Evolutionary conservation across 1,140 invertebrate genomes (phyloP).

Genomic region (Lycorma delicatula): DNA sequence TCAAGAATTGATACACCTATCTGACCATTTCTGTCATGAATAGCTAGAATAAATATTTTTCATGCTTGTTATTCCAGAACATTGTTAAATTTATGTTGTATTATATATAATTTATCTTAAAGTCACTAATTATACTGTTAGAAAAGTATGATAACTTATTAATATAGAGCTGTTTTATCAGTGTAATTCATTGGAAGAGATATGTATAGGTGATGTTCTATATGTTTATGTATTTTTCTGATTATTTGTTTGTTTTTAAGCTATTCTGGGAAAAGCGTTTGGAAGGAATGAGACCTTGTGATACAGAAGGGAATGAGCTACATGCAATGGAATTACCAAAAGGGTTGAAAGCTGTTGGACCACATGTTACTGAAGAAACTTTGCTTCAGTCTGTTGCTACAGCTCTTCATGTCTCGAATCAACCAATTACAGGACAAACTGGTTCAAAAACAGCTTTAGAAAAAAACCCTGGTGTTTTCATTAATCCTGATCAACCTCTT

Average conservation of each 20-base stretch:
- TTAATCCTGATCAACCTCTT: slow-evolving; percentile 94
- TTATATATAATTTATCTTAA: no score
- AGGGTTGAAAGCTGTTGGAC: slow-evolving; percentile 81
- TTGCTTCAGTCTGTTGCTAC: slow-evolving; percentile 85
- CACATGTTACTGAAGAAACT: slow-evolving; percentile 84
- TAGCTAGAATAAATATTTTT: no score
- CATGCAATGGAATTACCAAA: slow-evolving; percentile 75
- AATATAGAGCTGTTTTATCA: no score
- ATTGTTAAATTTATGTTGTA: no score
- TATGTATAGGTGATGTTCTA: no score
- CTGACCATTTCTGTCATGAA: no score
- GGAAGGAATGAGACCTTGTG: slow-evolving; percentile 79
- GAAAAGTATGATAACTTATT: no score
- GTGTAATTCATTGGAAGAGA: no score
- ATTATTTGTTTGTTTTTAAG: slow-evolving; percentile 40
- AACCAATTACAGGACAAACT: slow-evolving; percentile 85
- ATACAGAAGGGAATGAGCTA: slow-evolving; percentile 72
- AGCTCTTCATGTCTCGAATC: slow-evolving; percentile 68
- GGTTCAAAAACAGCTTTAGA: slow-evolving; percentile 72
- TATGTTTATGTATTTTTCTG: background rate
- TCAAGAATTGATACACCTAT: no score
- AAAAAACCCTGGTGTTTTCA: slow-evolving; percentile 89
- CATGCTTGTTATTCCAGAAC: no score
- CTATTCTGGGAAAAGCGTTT: slow-evolving; percentile 97
- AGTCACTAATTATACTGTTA: no score